Percentiles rank a stretch among this genome's conserved stretches.
Evolutionary conservation across 2,113 vertebrate species (phyloP).

Genomic region (Rhinogobius similis): DNA sequence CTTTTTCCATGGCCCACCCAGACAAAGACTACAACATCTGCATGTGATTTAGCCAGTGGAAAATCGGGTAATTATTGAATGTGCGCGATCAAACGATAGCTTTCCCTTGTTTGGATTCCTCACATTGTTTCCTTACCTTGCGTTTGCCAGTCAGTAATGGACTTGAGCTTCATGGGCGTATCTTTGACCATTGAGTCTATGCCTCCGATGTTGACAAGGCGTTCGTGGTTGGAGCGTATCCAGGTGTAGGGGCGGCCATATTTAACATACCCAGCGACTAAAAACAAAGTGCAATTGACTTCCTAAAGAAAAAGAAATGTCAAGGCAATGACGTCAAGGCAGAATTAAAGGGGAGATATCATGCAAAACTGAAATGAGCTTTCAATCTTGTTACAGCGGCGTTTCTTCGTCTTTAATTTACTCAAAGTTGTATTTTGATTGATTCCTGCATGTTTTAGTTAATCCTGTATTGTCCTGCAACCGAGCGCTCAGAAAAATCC

Average conservation of each 20-base stretch:
- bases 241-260: slow-evolving; percentile 81
- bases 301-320: slow-evolving; percentile 62
- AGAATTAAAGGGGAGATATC: no score
- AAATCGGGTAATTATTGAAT: slow-evolving; percentile 60
- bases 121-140: slow-evolving; percentile 67
- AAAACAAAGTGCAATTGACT: slow-evolving; percentile 82
- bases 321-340: not conserved
- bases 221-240: slow-evolving; percentile 83
- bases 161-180: slow-evolving; percentile 80
- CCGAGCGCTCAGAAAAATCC: no score
- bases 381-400: no score
- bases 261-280: slow-evolving; percentile 80
- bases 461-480: no score
- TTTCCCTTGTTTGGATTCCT: slow-evolving; percentile 48
- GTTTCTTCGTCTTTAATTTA: no score
- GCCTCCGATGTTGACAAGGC: slow-evolving; percentile 75
- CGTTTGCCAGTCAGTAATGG: slow-evolving; percentile 74
- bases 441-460: no score
- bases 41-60: slow-evolving; percentile 51
- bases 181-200: slow-evolving; percentile 76
- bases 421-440: no score
- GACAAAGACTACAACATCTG: slow-evolving; percentile 46
- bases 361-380: no score
- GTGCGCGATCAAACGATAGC: slow-evolving; percentile 48
- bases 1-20: slow-evolving; percentile 19